A percentile compares a stretch with the other conserved stretches of the same genome.
phyloP scores from a whole-genome alignment of 2,797 vertebrate species.

The Tangara arthus region DNA sequence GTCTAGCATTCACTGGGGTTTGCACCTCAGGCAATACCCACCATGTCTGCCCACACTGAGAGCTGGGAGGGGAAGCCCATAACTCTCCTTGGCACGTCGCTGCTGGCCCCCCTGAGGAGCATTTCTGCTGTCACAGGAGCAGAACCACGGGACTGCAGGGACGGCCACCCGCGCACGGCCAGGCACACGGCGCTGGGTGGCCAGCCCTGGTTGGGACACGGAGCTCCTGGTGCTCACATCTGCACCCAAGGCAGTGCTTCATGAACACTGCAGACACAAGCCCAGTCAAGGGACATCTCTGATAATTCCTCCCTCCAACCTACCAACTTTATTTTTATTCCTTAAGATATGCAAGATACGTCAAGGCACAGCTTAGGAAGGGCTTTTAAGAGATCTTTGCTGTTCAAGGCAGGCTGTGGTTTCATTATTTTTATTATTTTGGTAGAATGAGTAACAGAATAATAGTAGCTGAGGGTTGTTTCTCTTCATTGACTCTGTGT shows the following conservation, averaged over 20 bases:
- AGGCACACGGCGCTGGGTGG: background rate
- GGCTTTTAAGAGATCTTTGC: slow-evolving; percentile 53
- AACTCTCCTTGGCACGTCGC: background rate
- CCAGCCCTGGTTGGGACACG: background rate
- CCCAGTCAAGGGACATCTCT: background rate
- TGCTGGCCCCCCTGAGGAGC: background rate
- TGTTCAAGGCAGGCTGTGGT: slow-evolving; percentile 58
- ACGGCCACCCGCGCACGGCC: rapidly evolving
- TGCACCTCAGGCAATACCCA: background rate
- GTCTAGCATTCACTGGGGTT: background rate
- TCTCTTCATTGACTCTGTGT: slow-evolving; percentile 69
- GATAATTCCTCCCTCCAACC: background rate
- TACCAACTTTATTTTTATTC: background rate
- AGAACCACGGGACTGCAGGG: background rate
- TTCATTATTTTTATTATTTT: slow-evolving; percentile 72
- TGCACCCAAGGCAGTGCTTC: background rate
- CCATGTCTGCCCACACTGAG: background rate
- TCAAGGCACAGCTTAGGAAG: slow-evolving; percentile 8
- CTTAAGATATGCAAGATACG: slow-evolving; percentile 1
- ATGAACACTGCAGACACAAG: background rate
- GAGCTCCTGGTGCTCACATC: background rate
- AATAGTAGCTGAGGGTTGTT: slow-evolving; percentile 70
- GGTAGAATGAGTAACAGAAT: slow-evolving; percentile 69
- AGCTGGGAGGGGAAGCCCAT: background rate
- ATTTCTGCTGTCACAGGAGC: background rate